A percentile compares a stretch with the other conserved stretches of the same genome.
These are phyloP conservation scores for Petrophora chlorosata DNA, from an alignment of 2,888 invertebrate species.

Conservation along the genomic window DNA sequence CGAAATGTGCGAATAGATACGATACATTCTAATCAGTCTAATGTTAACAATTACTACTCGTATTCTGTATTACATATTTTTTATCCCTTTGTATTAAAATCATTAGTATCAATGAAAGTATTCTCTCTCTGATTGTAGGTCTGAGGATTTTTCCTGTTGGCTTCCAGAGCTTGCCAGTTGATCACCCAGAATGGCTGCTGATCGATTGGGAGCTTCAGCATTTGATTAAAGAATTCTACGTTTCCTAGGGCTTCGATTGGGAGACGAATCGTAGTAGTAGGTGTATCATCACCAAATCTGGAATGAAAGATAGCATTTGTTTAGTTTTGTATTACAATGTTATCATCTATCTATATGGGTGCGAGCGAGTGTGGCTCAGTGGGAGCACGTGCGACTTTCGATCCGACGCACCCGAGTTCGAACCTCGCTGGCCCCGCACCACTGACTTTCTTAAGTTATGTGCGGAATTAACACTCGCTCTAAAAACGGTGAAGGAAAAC, in stretches of 20 bases:
- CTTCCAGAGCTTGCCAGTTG: conserved; percentile 86
- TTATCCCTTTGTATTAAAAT: conserved; percentile 3
- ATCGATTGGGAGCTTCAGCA: conserved; percentile 78
- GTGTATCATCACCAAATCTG: conserved; percentile 52
- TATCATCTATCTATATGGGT: no score
- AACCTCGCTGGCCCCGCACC: no score
- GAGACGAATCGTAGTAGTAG: conserved; percentile 59
- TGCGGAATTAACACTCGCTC: no score
- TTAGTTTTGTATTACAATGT: no score
- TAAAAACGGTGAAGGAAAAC: no score
- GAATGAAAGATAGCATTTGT: conserved; percentile 19
- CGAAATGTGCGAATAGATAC: no score
- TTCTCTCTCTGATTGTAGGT: conserved; percentile 52
- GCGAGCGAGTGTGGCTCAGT: no score
- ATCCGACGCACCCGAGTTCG: no score
- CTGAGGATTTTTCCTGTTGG: conserved; percentile 65
- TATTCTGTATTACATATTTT: background rate
- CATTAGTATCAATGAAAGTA: conserved; percentile 42
- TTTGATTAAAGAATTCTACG: conserved; percentile 77
- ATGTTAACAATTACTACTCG: background rate
- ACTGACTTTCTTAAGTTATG: no score
- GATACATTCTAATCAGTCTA: background rate
- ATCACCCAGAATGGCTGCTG: conserved; percentile 87
- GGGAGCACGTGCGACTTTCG: no score
- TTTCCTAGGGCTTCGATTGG: conserved; percentile 88